A percentile compares a stretch with the other conserved stretches of the same genome.
Conservation (phyloP, 37 sponge, comb jelly and placozoan species). For the Mnemiopsis leidyi region DNA sequence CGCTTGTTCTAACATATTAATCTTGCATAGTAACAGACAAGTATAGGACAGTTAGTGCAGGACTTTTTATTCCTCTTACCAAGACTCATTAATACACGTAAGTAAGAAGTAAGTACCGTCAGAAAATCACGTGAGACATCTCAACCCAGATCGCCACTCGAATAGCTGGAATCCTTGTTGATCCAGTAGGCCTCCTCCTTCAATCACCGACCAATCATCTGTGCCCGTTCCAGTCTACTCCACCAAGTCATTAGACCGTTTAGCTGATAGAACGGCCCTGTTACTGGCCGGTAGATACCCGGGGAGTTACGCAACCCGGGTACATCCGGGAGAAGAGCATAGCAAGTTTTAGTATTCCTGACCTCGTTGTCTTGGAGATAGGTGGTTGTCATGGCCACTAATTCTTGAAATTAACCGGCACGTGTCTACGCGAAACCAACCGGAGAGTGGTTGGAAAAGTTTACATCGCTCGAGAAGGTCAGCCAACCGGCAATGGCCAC, state of each 20-base stretch:
- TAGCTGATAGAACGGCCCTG: background rate
- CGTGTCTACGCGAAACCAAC: background rate
- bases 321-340: background rate
- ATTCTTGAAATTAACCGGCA: background rate
- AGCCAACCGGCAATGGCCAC: background rate
- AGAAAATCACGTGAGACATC: too few species aligned
- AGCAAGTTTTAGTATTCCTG: background rate
- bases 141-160: too few species aligned
- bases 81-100: too few species aligned
- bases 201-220: background rate
- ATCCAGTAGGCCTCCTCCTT: background rate
- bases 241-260: background rate
- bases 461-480: background rate
- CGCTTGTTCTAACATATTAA: too few species aligned
- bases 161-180: too few species aligned
- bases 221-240: background rate
- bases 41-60: too few species aligned
- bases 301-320: background rate
- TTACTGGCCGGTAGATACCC: background rate
- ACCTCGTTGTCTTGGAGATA: background rate
- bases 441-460: background rate
- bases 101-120: too few species aligned
- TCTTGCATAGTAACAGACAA: too few species aligned
- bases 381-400: background rate
- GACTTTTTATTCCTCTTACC: too few species aligned